Base-by-base conservation (phyloP, 2,113 vertebrate genomes). In the Oncorhynchus nerka region DNA sequence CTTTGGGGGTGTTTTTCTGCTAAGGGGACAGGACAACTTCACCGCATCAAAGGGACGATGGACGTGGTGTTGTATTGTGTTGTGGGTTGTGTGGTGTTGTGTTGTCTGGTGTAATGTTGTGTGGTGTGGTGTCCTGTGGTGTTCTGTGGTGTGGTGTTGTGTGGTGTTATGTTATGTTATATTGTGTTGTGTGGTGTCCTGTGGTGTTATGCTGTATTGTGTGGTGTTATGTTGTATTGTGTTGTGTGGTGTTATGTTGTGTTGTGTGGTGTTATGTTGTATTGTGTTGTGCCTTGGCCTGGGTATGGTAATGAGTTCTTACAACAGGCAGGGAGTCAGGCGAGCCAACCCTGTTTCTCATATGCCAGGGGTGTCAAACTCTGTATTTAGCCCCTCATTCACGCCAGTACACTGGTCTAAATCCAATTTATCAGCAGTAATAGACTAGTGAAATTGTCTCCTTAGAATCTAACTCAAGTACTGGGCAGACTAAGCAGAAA, bases 351-450 rank as follows among this genome's bases (percentile, higher is more conserved):
- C 28, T 30, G 20, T 70, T 55, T 26, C 73, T 73, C 51, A 34
- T 15, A 45, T 77, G 76, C 81, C 79, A 45, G 64, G 67, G 76
- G 79, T 86, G 84, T 83, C 90, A 79, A 79, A 70, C 74, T 68
- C 80, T 76, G 39, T 82, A 76, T 81, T 83, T 85, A 88, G 86
- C 48, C 71, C 71, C 86, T 80, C 77, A 79, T 86, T 84, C 78
- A 86, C 74, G 74, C 76, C 71, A 86, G 83, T 87, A 76, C 51
- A 75, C 82, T 80, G 84, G 80, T 88, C 80, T 84, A 89, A 91
- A 92, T 91, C 84, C 85, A 92, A 92, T 93, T 92, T 85, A 91
- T 92, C 90, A 92, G 81, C 73, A 70, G 79, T 92, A 92, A 93
- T 93, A 85, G 89, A 91, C 90, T 89, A 82, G 83, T 89, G 88